Conservation (phyloP, 2,888 invertebrate species). For the Calliopum simillimum region DNA sequence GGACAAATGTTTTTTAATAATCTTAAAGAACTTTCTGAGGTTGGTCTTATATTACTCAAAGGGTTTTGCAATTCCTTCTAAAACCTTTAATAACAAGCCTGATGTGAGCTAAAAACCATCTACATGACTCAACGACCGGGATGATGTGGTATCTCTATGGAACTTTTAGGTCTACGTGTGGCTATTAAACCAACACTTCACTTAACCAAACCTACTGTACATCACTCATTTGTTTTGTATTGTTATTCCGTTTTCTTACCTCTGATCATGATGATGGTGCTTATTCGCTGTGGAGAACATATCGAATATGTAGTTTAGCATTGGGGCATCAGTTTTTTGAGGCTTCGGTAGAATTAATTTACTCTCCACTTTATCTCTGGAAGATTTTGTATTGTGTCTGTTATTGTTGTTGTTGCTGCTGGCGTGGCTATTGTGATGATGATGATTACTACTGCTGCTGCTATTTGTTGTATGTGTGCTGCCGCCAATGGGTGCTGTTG, state of each 20-base stretch:
- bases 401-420: constrained; percentile 37
- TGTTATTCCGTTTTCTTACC: constrained; percentile 66
- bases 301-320: constrained; percentile 81
- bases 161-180: too few relatives aligned
- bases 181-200: background rate
- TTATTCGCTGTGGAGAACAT: constrained; percentile 77
- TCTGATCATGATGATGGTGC: constrained; percentile 76
- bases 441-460: constrained; percentile 33
- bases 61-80: too few relatives aligned
- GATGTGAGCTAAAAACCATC: too few relatives aligned
- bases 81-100: too few relatives aligned
- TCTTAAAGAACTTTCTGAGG: too few relatives aligned
- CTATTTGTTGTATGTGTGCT: constrained; percentile 21
- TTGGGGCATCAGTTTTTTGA: constrained; percentile 75
- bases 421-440: constrained; percentile 30
- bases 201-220: background rate
- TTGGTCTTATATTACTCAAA: too few relatives aligned
- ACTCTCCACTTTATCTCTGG: constrained; percentile 52
- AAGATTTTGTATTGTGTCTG: constrained; percentile 21
- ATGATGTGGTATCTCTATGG: too few relatives aligned
- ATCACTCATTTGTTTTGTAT: background rate
- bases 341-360: constrained; percentile 67
- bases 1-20: too few relatives aligned
- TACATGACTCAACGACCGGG: too few relatives aligned
- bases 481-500: constrained; percentile 13